Base-by-base conservation (phyloP, 2,113 vertebrate genomes). In the Paraplagusia blochii region DNA sequence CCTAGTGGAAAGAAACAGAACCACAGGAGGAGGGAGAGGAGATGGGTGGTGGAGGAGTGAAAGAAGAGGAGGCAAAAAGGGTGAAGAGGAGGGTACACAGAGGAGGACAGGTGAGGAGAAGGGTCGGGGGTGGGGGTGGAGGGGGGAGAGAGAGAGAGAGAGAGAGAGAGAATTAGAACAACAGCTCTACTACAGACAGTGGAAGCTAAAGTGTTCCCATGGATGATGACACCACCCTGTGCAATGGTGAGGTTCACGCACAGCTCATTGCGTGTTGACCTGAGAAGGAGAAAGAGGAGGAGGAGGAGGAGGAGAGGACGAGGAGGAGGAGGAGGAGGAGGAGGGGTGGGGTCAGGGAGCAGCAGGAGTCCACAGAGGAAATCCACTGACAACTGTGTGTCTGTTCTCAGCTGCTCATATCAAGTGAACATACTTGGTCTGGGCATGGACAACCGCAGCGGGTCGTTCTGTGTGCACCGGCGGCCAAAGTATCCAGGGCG, bases 391-490 rank as follows among this genome's bases (percentile, higher is more conserved):
- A 81, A 82, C 81, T 78, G 78, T 78, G 72, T 78, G 84, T 82
- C 85, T 85, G 88, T 78, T 86, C 79, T 84, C 83, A 63, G 86
- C 88, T 86, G 85, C 77, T 83, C 76, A 58, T 77, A 73, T 80
- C 74, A 85, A 68, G 81, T 82, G 90, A 91, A 98, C 95, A 98
- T 98, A 98, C 95, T 95, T 96, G 94, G 93, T 90, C 94, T 93
- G 94, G 94, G 93, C 94, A 95, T 95, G 92, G 90, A 91, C 93
- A 93, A 92, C 93, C 95, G 93, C 92, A 91, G 93, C 79, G 96
- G 95, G 90, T 94, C 93, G 85, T 94, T 94, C 92, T 95, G 90
- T 92, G 94, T 94, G 94, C 96, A 98, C 88, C 96, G 94, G 73
- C 87, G 93, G 92, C 95, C 96, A 90, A 92, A 96, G 95, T 94